These are phyloP conservation scores for Mustelus asterias DNA, from an alignment of 2,113 vertebrate species.

Conservation along the genomic window DNA sequence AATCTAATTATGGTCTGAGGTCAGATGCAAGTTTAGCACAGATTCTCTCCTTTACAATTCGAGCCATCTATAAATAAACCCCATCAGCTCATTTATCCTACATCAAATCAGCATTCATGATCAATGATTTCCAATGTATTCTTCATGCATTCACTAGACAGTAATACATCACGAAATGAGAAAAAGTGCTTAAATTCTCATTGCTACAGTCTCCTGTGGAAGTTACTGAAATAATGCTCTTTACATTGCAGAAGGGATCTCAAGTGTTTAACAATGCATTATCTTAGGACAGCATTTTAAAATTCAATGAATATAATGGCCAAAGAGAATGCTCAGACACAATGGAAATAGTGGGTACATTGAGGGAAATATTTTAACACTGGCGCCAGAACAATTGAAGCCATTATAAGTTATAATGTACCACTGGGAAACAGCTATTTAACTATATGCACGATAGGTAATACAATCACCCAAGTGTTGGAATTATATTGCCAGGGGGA, in stretches of 20 bases:
- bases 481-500: not conserved
- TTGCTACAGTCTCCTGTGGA: not conserved
- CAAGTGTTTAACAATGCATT: not conserved
- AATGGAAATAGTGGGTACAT: not conserved
- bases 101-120: not conserved
- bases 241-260: not conserved
- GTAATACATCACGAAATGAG: not conserved
- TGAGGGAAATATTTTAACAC: conserved; percentile 15
- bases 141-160: not conserved
- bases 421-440: not conserved
- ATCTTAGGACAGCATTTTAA: not conserved
- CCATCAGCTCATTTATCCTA: not conserved
- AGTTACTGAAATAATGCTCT: not conserved
- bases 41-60: not conserved
- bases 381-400: not conserved
- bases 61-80: not conserved
- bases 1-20: not conserved
- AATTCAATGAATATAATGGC: not conserved
- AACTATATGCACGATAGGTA: not conserved
- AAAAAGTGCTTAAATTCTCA: not conserved
- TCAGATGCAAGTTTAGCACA: not conserved
- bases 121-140: not conserved
- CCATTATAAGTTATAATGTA: conserved; percentile 13
- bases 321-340: not conserved
- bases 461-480: conserved; percentile 24